Evolutionary conservation across 1,140 invertebrate genomes (phyloP).

Genomic region (Solen grandis): DNA sequence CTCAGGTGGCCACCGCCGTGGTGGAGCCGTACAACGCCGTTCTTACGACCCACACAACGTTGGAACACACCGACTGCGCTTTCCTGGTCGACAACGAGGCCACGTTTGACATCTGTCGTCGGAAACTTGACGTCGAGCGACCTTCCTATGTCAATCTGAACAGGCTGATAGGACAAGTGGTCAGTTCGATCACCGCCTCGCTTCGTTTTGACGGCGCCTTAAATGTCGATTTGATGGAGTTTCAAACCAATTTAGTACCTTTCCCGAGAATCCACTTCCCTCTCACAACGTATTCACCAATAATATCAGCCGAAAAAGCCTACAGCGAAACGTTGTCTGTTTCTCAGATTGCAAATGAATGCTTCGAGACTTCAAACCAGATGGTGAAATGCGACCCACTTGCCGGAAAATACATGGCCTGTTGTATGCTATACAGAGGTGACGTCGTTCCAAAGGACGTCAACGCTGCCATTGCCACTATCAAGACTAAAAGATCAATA

Average conservation of each 20-base stretch:
- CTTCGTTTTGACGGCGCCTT: too few relatives aligned
- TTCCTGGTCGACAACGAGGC: constrained; percentile 88
- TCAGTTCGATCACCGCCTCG: constrained; percentile 85
- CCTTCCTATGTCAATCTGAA: constrained; percentile 83
- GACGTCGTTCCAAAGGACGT: constrained; percentile 87
- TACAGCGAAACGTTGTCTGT: constrained; percentile 81
- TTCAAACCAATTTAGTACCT: constrained; percentile 83
- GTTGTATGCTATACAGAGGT: constrained; percentile 72
- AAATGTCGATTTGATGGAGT: constrained; percentile 91
- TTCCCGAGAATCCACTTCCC: constrained; percentile 75
- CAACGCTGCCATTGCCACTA: constrained; percentile 91
- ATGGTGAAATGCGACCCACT: constrained; percentile 95
- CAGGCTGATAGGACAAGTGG: constrained; percentile 83
- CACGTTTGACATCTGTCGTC: constrained; percentile 94
- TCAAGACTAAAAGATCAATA: constrained; percentile 88
- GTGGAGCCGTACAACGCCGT: constrained; percentile 89
- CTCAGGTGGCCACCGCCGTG: too few relatives aligned
- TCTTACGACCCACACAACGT: constrained; percentile 89
- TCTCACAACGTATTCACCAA: constrained; percentile 65
- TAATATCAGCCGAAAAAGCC: constrained; percentile 71
- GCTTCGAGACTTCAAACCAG: constrained; percentile 93
- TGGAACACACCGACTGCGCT: constrained; percentile 88
- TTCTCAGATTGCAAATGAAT: constrained; percentile 92
- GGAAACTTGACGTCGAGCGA: constrained; percentile 86
- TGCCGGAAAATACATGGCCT: constrained; percentile 95